These are phyloP conservation scores for Coptotermes formosanus DNA, from an alignment of 1,140 invertebrate species.

Conservation along the genomic window DNA sequence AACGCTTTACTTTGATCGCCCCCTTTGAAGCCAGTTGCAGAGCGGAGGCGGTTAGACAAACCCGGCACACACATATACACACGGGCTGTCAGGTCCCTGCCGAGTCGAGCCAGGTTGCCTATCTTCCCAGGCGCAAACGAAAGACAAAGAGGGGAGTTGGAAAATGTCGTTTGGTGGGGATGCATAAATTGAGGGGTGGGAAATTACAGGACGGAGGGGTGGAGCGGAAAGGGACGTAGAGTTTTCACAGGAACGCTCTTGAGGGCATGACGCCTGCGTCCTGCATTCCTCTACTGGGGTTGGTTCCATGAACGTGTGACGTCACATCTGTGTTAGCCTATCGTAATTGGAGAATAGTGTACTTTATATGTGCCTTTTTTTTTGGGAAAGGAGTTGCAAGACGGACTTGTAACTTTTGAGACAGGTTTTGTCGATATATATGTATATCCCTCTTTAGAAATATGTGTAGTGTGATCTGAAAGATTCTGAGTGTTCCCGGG, in stretches of 20 bases:
- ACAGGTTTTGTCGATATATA: neutral
- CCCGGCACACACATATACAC: constrained; percentile 5
- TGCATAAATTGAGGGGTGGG: constrained; percentile 4
- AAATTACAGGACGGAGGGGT: neutral
- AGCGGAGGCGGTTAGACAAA: neutral
- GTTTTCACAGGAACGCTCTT: neutral
- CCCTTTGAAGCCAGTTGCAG: neutral
- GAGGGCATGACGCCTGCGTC: neutral
- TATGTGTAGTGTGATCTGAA: neutral
- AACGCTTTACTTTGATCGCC: neutral
- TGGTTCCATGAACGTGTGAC: neutral
- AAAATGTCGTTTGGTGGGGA: neutral
- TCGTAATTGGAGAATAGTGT: neutral
- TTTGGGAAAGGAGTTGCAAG: neutral
- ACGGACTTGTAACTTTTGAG: neutral
- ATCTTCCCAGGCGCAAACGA: constrained; percentile 17
- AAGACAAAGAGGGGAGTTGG: neutral
- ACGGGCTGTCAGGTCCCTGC: neutral
- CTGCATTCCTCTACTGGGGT: neutral
- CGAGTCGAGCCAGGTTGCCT: constrained; percentile 22
- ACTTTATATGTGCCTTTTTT: neutral
- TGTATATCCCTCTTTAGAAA: neutral
- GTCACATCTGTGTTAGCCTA: neutral
- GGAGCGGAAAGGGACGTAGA: neutral
- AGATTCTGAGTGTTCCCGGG: neutral